Evolutionary conservation across 2,797 vertebrate species (phyloP), one percentile per base, ranked within the genome.

Genomic region (Onychomys torridus): DNA sequence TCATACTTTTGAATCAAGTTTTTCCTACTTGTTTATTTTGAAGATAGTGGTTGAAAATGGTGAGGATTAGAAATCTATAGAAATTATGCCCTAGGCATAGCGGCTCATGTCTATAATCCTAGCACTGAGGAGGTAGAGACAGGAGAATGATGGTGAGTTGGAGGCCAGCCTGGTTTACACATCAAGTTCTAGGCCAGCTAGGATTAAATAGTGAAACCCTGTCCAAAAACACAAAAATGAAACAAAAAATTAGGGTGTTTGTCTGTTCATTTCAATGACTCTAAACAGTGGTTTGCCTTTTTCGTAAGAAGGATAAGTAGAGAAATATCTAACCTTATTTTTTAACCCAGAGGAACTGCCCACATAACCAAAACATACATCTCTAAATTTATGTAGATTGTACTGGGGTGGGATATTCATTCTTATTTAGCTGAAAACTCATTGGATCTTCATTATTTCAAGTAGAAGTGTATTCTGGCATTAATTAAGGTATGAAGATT

Each of bases 401-500:
- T 52, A 61, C 49, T 95, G 0, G 52, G 6, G 0, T 52, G 19
- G 57, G 46, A 43, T 93, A 49, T 88, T 95, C 27, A 94, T 96
- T 97, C 79, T 92, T 75, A 94, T 96, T 90, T 96, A 96, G 43
- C 88, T 82, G 25, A 94, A 83, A 96, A 83, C 59, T 89, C 67
- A 89, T 71, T 92, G 84, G 37, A 73, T 95, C 96, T 97, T 93
- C 83, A 94, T 96, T 96, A 94, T 52, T 95, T 97, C 57, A 89
- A 92, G 94, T 40, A 94, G 55, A 93, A 96, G 90, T 95, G 59
- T 83, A 82, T 96, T 94, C 76, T 96, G 90, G 84, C 55, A 93
- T 96, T 96, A 93, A 96, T 94, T 93, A 94, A 88, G 93, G 63
- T 82, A 78, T 89, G 67, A 96, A 97, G 95, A 96, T 94, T 86